Conservation (phyloP, 2,797 vertebrate genomes). For the Xenopus petersii region DNA sequence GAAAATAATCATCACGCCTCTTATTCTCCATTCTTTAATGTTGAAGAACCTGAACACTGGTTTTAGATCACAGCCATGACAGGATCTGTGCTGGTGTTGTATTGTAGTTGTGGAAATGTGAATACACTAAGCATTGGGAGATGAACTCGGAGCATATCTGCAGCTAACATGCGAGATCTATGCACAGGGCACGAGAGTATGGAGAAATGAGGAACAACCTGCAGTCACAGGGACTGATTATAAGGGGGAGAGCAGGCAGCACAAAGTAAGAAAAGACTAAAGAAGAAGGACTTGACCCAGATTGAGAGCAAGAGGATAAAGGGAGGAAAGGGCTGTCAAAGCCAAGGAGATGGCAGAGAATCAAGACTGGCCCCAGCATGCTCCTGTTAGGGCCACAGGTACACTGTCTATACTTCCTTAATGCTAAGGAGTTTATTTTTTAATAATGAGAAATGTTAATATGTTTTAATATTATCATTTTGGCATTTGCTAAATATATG, state of each 20-base stretch:
- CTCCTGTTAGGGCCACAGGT: conserved; percentile 63
- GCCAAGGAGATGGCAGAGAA: conserved; percentile 49
- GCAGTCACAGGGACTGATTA: conserved; percentile 25
- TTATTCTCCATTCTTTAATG: no score
- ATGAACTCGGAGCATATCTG: no score
- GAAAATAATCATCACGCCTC: no score
- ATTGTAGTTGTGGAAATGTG: no score
- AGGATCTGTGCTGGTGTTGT: no score
- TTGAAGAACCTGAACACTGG: no score
- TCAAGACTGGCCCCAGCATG: conserved; percentile 50
- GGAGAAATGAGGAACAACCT: conserved; percentile 45
- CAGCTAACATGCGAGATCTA: neutral
- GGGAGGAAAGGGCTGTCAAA: conserved; percentile 56
- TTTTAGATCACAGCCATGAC: no score
- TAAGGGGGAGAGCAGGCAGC: conserved; percentile 15
- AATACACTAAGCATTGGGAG: no score
- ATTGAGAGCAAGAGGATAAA: conserved; percentile 62
- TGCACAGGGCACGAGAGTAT: neutral
- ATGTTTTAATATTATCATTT: no score
- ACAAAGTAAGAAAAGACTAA: conserved; percentile 7
- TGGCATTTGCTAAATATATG: no score
- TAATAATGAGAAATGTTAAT: neutral
- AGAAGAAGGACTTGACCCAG: conserved; percentile 35
- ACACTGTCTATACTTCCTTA: neutral
- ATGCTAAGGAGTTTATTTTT: neutral